phyloP scores from a whole-genome alignment of 2,113 vertebrate genomes.

The Mastomys coucha region DNA sequence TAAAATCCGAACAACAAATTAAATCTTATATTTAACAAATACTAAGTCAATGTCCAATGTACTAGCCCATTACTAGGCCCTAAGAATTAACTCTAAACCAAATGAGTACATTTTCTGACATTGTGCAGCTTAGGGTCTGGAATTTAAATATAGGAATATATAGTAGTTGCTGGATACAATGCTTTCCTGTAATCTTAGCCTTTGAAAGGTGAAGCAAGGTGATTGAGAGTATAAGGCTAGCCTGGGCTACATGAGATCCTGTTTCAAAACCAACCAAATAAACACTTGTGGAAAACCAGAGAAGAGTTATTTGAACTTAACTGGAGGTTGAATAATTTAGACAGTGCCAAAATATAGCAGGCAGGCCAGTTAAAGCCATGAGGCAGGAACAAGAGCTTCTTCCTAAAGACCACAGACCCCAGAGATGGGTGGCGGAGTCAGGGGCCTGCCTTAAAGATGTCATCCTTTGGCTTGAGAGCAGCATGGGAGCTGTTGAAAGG shows the following conservation, averaged over 20 bases:
- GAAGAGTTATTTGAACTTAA: slow-evolving; percentile 22
- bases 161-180: background rate
- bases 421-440: background rate
- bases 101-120: background rate
- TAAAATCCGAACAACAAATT: background rate
- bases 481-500: background rate
- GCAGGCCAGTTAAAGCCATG: background rate
- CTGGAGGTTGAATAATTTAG: background rate
- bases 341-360: background rate
- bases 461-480: background rate
- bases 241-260: background rate
- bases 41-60: background rate
- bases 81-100: background rate
- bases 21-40: background rate
- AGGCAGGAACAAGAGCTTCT: background rate
- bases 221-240: background rate
- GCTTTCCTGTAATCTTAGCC: background rate
- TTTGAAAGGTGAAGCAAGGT: background rate
- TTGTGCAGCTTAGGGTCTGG: background rate
- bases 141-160: slow-evolving; percentile 32
- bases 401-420: background rate
- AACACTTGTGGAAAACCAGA: background rate
- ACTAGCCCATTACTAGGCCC: background rate
- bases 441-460: background rate
- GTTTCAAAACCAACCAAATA: background rate